Evolutionary conservation across 2,113 vertebrate genomes (phyloP), one percentile per base, ranked within the genome.

Genomic region (Hydropotes inermis): DNA sequence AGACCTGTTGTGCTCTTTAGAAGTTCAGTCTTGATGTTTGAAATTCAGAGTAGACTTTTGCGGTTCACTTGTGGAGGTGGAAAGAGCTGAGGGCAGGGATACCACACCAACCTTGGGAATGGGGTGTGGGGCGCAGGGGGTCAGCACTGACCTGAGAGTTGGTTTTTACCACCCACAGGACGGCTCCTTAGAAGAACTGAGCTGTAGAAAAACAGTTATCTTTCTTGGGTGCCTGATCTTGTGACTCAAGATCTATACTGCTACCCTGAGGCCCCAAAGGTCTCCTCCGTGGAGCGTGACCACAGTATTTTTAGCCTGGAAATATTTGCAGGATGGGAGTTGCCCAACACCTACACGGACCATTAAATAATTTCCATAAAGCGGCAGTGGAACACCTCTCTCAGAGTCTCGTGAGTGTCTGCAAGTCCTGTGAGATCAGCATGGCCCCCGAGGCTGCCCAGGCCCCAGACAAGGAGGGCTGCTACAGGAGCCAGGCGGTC

Each of bases 231-330:
- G 47, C 52, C 57, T 4, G 61, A 21, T 50, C 52, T 4, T 30
- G 50, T 2, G 55, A 36, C 61, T 52, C 4, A 17, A 61, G 79
- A 19, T 8, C 1, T 0, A 28, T 4, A 5, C 79, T 0, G 0
- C 21, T 1, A 10, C 45, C 0, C 87, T 4, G 79, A 50, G 79
- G 54, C 57, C 57, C 70, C 87, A 2, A 3, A 3, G n/a, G 23
- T 39, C 93, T 50, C 85, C n/a, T 4, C 50, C 0, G 0, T 2
- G 3, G 52, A 94, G 81, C 1, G 3, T 25, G 76, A 76, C 67
- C 60, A 3, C 0, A 0, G 93, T 91, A 83, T 96, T 97, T 97
- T 97, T 39, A 95, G 91, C 93, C 39, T 95, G 97, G 97, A 96
- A 91, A 88, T 78, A 81, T 88, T 85, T 76, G 74, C 85, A 93